Evolutionary conservation across 2,888 invertebrate genomes (phyloP).

Genomic region (Limenitis camilla): DNA sequence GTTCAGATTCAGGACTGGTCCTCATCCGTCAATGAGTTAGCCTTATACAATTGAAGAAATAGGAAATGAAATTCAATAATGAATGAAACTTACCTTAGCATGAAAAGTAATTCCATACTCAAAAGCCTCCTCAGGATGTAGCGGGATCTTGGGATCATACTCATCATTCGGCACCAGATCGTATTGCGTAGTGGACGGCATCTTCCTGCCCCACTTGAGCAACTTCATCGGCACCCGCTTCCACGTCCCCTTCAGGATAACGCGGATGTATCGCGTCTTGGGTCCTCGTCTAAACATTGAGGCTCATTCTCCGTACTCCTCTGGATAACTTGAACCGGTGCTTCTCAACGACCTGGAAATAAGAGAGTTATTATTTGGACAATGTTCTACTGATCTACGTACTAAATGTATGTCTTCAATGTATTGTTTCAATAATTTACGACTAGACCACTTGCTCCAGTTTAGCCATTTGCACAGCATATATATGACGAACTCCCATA

Average conservation of each 20-base stretch:
- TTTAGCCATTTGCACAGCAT: no score
- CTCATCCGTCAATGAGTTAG: no score
- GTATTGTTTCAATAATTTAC: no score
- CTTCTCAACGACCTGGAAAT: slow-evolving; percentile 17
- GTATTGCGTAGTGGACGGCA: slow-evolving; percentile 92
- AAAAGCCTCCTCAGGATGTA: slow-evolving; percentile 98
- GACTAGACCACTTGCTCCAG: no score
- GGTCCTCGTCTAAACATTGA: slow-evolving; percentile 58
- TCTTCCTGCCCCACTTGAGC: slow-evolving; percentile 73
- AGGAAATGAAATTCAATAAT: no score
- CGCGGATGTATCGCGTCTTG: slow-evolving; percentile 55
- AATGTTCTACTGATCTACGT: background rate
- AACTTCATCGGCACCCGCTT: slow-evolving; percentile 62
- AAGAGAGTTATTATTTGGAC: slow-evolving; percentile 1
- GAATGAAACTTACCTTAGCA: slow-evolving; percentile 85
- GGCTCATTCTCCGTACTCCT: slow-evolving; percentile 31
- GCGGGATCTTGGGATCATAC: slow-evolving; percentile 95
- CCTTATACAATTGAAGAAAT: no score
- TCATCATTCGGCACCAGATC: slow-evolving; percentile 97
- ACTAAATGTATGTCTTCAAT: no score
- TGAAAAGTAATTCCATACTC: slow-evolving; percentile 97
- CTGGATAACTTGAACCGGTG: slow-evolving; percentile 10
- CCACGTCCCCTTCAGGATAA: slow-evolving; percentile 54
- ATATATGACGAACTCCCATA: no score
- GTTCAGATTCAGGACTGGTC: no score